Percentiles rank a stretch among this genome's conserved stretches.
Conservation (phyloP, 23 tunicate genomes). For the Clavelina lepadiformis region DNA sequence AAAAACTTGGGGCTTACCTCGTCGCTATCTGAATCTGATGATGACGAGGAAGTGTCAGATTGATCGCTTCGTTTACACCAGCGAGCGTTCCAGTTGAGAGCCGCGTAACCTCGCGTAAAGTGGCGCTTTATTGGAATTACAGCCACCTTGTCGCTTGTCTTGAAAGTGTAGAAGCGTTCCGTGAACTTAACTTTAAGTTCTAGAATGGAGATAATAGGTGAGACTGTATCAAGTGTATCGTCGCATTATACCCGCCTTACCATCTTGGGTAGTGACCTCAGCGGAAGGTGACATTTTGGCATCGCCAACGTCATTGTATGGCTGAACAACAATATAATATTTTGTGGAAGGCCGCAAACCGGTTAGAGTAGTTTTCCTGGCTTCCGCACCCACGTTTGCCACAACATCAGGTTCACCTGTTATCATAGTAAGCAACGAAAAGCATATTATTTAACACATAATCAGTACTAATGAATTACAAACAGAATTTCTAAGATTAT, state of each 20-base stretch:
- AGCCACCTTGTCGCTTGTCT: conserved; percentile 90
- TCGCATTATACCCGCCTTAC: conserved; percentile 22
- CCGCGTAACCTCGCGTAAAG: conserved; percentile 81
- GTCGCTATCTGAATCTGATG: conserved; percentile 45
- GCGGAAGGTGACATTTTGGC: conserved; percentile 61
- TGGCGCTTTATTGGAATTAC: conserved; percentile 91
- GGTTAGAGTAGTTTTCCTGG: conserved; percentile 31
- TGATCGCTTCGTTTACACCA: conserved; percentile 62
- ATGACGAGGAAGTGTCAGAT: conserved; percentile 26
- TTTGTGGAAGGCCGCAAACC: conserved; percentile 75
- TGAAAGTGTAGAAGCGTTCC: conserved; percentile 88
- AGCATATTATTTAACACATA: neutral
- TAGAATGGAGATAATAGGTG: conserved; percentile 1
- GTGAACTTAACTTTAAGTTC: conserved; percentile 86
- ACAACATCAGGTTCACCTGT: conserved; percentile 64
- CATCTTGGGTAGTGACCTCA: conserved; percentile 79
- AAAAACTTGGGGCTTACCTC: conserved; percentile 9
- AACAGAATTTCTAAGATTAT: neutral
- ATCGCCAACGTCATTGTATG: conserved; percentile 64
- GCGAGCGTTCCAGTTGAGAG: conserved; percentile 85
- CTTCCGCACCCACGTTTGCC: conserved; percentile 43
- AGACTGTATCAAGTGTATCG: neutral
- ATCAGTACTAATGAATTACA: neutral
- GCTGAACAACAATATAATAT: conserved; percentile 68
- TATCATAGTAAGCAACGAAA: neutral